phyloP scores from a whole-genome alignment of 2,888 invertebrate genomes.

The Drosophila histrio region DNA sequence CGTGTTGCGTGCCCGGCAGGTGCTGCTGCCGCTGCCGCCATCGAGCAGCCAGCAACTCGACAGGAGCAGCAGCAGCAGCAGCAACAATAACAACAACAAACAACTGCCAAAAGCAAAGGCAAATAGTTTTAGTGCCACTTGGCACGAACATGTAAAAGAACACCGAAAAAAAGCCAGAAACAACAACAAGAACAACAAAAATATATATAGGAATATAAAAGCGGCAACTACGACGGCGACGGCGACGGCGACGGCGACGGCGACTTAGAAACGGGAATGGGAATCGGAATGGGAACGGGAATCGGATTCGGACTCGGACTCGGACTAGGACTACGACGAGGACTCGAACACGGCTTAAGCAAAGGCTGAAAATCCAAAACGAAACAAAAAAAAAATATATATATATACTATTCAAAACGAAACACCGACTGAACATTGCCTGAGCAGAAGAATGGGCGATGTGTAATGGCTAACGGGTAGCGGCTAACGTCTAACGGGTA shows the following conservation, averaged over 20 bases:
- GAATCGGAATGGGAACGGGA: neutral
- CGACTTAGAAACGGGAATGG: neutral
- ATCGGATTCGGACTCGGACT: slow-evolving; percentile 9
- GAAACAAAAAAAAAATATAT: neutral
- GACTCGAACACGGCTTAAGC: slow-evolving; percentile 37
- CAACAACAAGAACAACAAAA: slow-evolving; percentile 1
- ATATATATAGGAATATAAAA: slow-evolving; percentile 14
- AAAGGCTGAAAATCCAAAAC: slow-evolving; percentile 13
- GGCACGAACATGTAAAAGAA: slow-evolving; percentile 73
- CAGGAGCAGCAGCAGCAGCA: slow-evolving; percentile 10
- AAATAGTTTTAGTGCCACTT: slow-evolving; percentile 80
- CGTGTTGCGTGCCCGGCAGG: slow-evolving; percentile 60
- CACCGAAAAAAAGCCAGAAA: slow-evolving; percentile 37
- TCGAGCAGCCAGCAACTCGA: slow-evolving; percentile 4
- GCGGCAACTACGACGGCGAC: slow-evolving; percentile 9
- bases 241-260: neutral
- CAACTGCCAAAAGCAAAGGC: slow-evolving; percentile 58
- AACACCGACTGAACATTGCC: slow-evolving; percentile 63
- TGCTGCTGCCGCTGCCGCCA: slow-evolving; percentile 33
- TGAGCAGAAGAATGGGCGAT: slow-evolving; percentile 44
- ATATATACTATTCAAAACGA: slow-evolving; percentile 1
- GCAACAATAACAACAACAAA: slow-evolving; percentile 27
- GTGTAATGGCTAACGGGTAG: neutral
- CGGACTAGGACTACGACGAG: slow-evolving; percentile 1
- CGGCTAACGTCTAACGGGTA: neutral